A percentile compares a stretch with the other conserved stretches of the same genome.
Evolutionary conservation across 2,888 invertebrate species (phyloP).

Genomic region (Eucera pruinosa): DNA sequence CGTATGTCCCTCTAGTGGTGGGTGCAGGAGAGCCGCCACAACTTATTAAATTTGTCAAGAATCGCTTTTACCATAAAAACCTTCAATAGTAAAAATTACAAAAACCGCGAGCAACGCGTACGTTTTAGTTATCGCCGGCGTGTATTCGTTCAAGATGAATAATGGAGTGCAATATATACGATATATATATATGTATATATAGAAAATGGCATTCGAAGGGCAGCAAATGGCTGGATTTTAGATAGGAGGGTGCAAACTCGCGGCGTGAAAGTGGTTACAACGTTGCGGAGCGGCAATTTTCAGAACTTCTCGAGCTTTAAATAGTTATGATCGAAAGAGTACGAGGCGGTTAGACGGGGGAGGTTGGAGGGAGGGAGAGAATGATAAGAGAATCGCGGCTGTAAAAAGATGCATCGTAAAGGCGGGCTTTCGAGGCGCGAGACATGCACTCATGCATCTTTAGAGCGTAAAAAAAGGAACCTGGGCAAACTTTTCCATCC

Average conservation of each 20-base stretch:
- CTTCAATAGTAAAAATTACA: too few relatives aligned
- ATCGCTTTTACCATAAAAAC: too few relatives aligned
- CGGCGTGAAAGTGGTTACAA: slow-evolving; percentile 33
- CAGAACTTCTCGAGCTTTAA: slow-evolving; percentile 57
- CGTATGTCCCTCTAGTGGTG: too few relatives aligned
- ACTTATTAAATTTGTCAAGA: too few relatives aligned
- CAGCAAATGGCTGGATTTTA: slow-evolving; percentile 13
- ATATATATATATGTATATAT: too few relatives aligned
- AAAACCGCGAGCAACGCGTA: too few relatives aligned
- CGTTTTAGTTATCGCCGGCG: too few relatives aligned
- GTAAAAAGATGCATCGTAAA: slow-evolving; percentile 72
- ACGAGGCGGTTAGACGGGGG: background rate
- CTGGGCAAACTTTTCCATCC: slow-evolving; percentile 52
- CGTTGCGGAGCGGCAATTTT: slow-evolving; percentile 34
- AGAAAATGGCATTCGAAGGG: slow-evolving; percentile 15
- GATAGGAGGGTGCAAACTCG: slow-evolving; percentile 9
- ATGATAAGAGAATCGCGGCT: slow-evolving; percentile 63
- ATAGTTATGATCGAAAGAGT: slow-evolving; percentile 61
- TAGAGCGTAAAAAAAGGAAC: background rate
- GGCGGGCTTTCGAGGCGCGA: slow-evolving; percentile 42
- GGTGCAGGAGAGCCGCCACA: too few relatives aligned
- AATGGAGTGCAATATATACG: too few relatives aligned
- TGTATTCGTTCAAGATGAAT: too few relatives aligned
- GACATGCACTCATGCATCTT: slow-evolving; percentile 16
- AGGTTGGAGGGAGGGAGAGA: background rate